Conservation (phyloP, 1,140 invertebrate genomes). For the Drosophila ogumai region DNA sequence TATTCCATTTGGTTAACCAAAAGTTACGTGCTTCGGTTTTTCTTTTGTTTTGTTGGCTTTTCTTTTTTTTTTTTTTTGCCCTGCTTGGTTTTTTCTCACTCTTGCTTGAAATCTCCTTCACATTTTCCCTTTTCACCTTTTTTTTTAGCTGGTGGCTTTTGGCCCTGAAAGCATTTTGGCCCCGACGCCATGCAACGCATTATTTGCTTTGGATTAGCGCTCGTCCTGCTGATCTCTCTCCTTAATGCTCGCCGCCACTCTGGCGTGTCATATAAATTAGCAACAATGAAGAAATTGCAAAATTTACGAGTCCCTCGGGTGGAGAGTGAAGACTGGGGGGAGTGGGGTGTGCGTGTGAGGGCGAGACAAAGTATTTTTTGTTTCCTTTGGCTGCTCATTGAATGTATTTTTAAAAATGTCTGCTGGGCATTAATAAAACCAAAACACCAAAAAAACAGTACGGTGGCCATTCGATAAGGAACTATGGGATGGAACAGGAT, state of each 20-base stretch:
- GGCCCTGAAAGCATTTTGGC: conserved; percentile 71
- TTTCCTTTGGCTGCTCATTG: conserved; percentile 35
- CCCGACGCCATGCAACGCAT: conserved; percentile 58
- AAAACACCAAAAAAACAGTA: conserved; percentile 17
- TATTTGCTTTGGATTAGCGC: conserved; percentile 77
- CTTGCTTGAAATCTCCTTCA: neutral
- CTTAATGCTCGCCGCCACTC: conserved; percentile 17
- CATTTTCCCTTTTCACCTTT: conserved; percentile 13
- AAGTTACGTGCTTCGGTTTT: conserved; percentile 74
- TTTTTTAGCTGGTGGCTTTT: conserved; percentile 28
- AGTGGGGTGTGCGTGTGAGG: conserved; percentile 20
- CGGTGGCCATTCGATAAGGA: neutral
- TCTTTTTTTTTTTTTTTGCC: conserved; percentile 16
- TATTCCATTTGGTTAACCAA: conserved; percentile 75
- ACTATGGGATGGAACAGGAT: conserved; percentile 3
- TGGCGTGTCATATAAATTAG: conserved; percentile 76
- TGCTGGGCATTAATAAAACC: conserved; percentile 58
- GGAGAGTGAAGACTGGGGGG: neutral
- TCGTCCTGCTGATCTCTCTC: conserved; percentile 42
- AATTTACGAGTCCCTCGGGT: conserved; percentile 75
- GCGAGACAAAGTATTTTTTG: conserved; percentile 40
- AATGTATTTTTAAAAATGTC: conserved; percentile 75
- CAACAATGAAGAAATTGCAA: conserved; percentile 76
- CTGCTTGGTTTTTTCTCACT: conserved; percentile 20
- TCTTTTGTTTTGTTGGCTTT: conserved; percentile 27